These are phyloP conservation scores for Arothron firmamentum DNA, from an alignment of 2,113 vertebrate genomes.

Conservation along the genomic window DNA sequence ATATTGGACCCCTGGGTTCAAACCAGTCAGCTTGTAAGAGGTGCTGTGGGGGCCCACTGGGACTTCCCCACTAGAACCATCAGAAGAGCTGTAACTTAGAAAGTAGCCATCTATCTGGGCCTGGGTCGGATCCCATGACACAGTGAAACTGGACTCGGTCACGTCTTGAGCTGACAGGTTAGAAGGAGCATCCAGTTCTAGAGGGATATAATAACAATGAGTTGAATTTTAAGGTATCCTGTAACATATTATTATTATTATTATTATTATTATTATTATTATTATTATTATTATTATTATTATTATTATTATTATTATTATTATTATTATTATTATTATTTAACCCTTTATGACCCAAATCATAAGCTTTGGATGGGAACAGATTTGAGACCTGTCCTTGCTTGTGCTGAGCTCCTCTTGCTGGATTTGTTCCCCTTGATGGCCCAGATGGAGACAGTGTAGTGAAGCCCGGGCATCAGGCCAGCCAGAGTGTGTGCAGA, in stretches of 20 bases:
- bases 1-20: slow-evolving; percentile 76
- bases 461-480: slow-evolving; percentile 76
- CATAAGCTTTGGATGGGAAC: neutral
- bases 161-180: slow-evolving; percentile 50
- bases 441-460: slow-evolving; percentile 74
- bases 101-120: slow-evolving; percentile 75
- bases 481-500: slow-evolving; percentile 54
- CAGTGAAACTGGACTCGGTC: slow-evolving; percentile 69
- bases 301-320: too few relatives aligned
- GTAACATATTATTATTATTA: too few relatives aligned
- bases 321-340: too few relatives aligned
- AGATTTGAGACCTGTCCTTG: slow-evolving; percentile 69
- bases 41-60: slow-evolving; percentile 59
- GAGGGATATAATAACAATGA: slow-evolving; percentile 13
- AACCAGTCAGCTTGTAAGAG: slow-evolving; percentile 49
- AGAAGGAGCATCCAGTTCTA: slow-evolving; percentile 56
- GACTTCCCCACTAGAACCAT: slow-evolving; percentile 63
- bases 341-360: neutral
- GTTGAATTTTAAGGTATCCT: neutral
- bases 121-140: slow-evolving; percentile 72
- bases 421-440: slow-evolving; percentile 72
- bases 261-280: too few relatives aligned
- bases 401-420: slow-evolving; percentile 65
- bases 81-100: slow-evolving; percentile 69
- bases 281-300: too few relatives aligned